Evolutionary conservation across 1,140 invertebrate genomes (phyloP).

Genomic region (Brachionus sp.): DNA sequence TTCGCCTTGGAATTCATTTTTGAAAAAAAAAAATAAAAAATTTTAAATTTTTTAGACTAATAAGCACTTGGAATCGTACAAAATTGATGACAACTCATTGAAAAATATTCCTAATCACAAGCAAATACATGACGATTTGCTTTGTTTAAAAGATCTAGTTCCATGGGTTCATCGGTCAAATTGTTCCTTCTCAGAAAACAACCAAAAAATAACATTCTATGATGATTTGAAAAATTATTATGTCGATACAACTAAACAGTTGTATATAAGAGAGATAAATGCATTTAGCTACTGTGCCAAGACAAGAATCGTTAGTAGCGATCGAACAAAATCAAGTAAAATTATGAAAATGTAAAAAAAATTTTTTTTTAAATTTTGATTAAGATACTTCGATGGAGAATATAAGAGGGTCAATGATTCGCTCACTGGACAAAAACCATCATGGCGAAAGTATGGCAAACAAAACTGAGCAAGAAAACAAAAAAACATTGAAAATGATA

Average conservation of each 20-base stretch:
- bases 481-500: slow-evolving; percentile 55
- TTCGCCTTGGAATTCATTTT: neutral
- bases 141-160: slow-evolving; percentile 6
- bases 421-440: neutral
- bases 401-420: slow-evolving; percentile 36
- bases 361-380: neutral
- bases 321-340: neutral
- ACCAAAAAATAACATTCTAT: slow-evolving; percentile 12
- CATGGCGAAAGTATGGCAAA: neutral
- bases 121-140: slow-evolving; percentile 15
- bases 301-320: neutral
- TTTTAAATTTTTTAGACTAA: neutral
- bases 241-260: slow-evolving; percentile 21
- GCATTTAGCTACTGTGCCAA: slow-evolving; percentile 19
- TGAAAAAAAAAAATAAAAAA: neutral
- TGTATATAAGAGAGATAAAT: slow-evolving; percentile 27
- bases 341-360: neutral
- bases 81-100: neutral
- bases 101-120: slow-evolving; percentile 16
- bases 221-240: slow-evolving; percentile 37
- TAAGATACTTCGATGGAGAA: slow-evolving; percentile 35
- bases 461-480: slow-evolving; percentile 5
- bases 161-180: neutral
- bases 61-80: slow-evolving; percentile 36
- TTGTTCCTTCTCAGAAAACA: neutral